Evolutionary conservation across 2,888 invertebrate genomes (phyloP).

Genomic region (Dryomyza anilis): DNA sequence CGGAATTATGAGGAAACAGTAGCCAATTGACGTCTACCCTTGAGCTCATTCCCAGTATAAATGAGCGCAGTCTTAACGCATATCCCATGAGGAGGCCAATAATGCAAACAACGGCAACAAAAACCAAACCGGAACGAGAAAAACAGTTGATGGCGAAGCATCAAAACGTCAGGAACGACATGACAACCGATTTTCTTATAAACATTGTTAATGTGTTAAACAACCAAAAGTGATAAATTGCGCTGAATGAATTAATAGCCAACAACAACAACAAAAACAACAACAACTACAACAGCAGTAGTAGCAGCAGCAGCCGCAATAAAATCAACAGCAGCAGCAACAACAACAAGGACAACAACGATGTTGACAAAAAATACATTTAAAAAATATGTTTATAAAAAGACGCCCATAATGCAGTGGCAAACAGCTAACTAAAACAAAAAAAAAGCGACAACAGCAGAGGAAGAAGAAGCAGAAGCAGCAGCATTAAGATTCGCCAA

Average conservation of each 20-base stretch:
- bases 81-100: no score
- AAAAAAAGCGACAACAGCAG: slow-evolving; percentile 22
- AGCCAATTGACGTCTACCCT: no score
- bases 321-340: slow-evolving; percentile 19
- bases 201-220: slow-evolving; percentile 36
- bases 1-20: no score
- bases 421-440: slow-evolving; percentile 32
- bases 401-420: slow-evolving; percentile 41
- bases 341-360: slow-evolving; percentile 12
- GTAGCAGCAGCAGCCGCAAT: slow-evolving; percentile 20
- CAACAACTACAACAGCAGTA: slow-evolving; percentile 33
- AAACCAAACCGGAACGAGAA: no score
- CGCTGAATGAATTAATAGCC: slow-evolving; percentile 56
- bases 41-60: no score
- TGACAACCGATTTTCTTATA: slow-evolving; percentile 31
- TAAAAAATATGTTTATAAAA: neutral
- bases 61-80: no score
- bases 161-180: slow-evolving; percentile 12
- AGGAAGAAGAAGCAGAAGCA: no score
- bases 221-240: slow-evolving; percentile 58
- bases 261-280: slow-evolving; percentile 31
- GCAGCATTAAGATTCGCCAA: neutral
- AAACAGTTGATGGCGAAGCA: neutral
- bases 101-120: no score
- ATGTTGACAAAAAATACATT: neutral